Conservation (phyloP, 2,113 vertebrate genomes). For the Myotis davidii region DNA sequence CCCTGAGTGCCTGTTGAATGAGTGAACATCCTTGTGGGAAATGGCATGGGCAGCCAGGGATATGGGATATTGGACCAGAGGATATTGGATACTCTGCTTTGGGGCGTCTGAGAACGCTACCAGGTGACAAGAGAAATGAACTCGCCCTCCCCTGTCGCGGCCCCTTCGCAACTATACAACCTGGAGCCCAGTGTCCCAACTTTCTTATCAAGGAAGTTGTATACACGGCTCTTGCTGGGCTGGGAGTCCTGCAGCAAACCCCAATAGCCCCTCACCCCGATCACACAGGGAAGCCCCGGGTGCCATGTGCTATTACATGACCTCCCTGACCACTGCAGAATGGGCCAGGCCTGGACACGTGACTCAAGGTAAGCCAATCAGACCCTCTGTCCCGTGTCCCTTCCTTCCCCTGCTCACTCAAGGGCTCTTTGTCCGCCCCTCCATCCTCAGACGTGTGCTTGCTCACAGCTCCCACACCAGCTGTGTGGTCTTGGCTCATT, state of each 20-base stretch:
- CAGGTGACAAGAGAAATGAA: not conserved
- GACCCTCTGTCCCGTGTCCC: not conserved
- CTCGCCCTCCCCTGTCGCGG: accelerated
- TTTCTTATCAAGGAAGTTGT: not conserved
- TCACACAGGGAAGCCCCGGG: not conserved
- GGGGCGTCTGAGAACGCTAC: not conserved
- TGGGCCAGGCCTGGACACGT: not conserved
- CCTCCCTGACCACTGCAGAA: not conserved
- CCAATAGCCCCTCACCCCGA: not conserved
- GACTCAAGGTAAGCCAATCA: not conserved
- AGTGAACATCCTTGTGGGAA: not conserved
- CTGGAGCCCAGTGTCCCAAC: not conserved
- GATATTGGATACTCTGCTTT: not conserved
- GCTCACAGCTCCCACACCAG: not conserved
- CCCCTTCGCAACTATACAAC: not conserved
- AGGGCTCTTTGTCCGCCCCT: not conserved
- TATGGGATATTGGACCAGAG: not conserved
- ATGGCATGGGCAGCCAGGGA: not conserved
- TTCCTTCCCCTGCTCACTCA: not conserved
- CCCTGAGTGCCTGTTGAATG: not conserved
- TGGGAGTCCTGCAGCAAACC: not conserved
- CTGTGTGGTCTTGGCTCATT: not conserved
- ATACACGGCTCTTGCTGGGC: not conserved
- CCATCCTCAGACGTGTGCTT: not conserved
- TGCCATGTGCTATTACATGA: not conserved